Conservation (phyloP, 2,797 vertebrate species). For the Sarcoramphus papa region DNA sequence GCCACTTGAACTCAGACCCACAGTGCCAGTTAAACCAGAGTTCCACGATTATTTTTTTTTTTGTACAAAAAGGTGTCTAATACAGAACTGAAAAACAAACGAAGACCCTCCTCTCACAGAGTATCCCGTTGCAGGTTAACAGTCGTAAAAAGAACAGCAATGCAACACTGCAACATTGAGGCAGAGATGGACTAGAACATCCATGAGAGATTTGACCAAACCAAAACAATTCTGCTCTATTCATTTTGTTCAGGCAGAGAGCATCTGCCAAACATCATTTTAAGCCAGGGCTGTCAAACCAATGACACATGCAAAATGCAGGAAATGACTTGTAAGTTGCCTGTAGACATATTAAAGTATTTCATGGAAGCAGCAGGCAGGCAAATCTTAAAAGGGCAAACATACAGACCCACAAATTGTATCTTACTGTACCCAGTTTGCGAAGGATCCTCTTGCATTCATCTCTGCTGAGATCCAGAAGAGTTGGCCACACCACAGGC, state of each 20-base stretch:
- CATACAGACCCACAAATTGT: neutral
- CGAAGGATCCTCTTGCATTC: slow-evolving; percentile 98
- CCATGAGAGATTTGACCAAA: neutral
- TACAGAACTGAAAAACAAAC: rapidly evolving
- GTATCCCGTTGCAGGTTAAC: rapidly evolving
- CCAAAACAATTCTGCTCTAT: neutral
- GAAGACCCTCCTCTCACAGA: neutral
- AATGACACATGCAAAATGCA: neutral
- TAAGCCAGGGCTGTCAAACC: neutral
- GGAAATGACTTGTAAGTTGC: neutral
- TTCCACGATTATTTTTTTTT: neutral
- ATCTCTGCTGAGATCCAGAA: slow-evolving; percentile 96
- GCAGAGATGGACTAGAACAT: neutral
- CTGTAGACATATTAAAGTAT: neutral
- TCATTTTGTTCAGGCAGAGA: neutral
- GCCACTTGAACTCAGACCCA: neutral
- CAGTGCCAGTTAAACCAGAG: neutral
- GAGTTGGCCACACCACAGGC: slow-evolving; percentile 98
- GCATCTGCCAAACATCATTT: neutral
- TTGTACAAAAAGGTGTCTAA: neutral
- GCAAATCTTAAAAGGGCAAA: neutral
- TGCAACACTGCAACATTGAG: neutral
- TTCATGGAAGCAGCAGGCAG: neutral
- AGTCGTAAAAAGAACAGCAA: neutral
- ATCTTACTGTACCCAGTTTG: slow-evolving; percentile 87